Evolutionary conservation across 2,888 invertebrate species (phyloP).

Genomic region (Heliconius erato): DNA sequence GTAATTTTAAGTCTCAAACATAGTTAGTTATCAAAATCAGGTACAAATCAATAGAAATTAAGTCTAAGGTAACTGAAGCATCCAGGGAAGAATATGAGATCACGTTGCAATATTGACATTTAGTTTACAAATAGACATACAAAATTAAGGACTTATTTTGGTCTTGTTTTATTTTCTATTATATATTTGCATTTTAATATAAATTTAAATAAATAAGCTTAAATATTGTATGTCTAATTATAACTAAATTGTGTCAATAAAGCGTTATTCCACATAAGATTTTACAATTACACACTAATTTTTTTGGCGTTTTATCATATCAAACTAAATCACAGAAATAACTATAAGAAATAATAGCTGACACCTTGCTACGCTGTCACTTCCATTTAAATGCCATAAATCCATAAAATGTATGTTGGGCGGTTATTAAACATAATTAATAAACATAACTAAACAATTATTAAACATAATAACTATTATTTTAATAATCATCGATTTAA

Average conservation of each 20-base stretch:
- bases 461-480: slow-evolving; percentile 6
- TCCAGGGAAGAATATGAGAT: slow-evolving; percentile 81
- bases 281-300: slow-evolving; percentile 71
- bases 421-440: slow-evolving; percentile 3
- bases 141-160: slow-evolving; percentile 43
- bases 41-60: slow-evolving; percentile 84
- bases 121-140: slow-evolving; percentile 39
- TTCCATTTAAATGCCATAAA: slow-evolving; percentile 47
- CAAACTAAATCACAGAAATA: slow-evolving; percentile 81
- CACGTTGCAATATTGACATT: slow-evolving; percentile 65
- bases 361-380: slow-evolving; percentile 53
- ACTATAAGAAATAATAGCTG: slow-evolving; percentile 63
- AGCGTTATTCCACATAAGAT: slow-evolving; percentile 59
- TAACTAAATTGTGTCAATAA: slow-evolving; percentile 54
- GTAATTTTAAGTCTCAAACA: slow-evolving; percentile 80
- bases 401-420: slow-evolving; percentile 3
- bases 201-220: not conserved
- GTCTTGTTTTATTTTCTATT: not conserved
- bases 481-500: not conserved
- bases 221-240: not conserved
- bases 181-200: not conserved
- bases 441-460: not conserved
- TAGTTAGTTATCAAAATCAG: slow-evolving; percentile 77
- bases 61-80: slow-evolving; percentile 83
- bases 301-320: slow-evolving; percentile 77